phyloP scores from a whole-genome alignment of 2,797 vertebrate genomes.

The Lindbergichthys nudifrons region DNA sequence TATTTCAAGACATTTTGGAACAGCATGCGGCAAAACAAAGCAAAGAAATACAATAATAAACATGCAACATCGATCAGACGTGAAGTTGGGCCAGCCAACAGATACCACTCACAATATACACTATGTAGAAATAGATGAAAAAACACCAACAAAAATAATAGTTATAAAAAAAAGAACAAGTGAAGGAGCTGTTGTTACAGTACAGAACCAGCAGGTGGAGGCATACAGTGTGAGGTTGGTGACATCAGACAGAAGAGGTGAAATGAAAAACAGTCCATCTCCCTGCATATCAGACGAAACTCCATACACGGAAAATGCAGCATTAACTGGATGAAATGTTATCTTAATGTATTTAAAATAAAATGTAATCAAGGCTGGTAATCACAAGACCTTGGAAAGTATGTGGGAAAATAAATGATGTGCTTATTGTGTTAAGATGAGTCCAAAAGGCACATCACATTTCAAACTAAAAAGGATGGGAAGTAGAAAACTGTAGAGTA shows the following conservation, averaged over 20 bases:
- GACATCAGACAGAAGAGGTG: slow-evolving; percentile 5
- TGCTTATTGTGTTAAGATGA: slow-evolving; percentile 8
- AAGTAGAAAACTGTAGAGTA: slow-evolving; percentile 5
- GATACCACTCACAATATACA: slow-evolving; percentile 26
- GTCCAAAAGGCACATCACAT: slow-evolving; percentile 60
- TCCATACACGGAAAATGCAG: background rate
- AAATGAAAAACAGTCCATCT: background rate
- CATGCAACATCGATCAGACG: slow-evolving; percentile 62
- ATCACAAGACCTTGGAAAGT: background rate
- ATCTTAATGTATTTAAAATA: background rate
- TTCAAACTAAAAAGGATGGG: background rate
- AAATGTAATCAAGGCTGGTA: background rate
- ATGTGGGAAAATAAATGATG: background rate
- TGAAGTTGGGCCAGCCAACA: slow-evolving; percentile 76
- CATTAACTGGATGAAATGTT: slow-evolving; percentile 3
- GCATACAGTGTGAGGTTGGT: slow-evolving; percentile 58
- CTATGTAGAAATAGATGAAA: slow-evolving; percentile 29
- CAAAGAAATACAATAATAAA: slow-evolving; percentile 51
- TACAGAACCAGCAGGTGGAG: slow-evolving; percentile 71
- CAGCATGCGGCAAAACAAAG: slow-evolving; percentile 56
- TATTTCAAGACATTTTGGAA: slow-evolving; percentile 64
- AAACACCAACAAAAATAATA: background rate
- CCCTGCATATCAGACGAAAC: background rate
- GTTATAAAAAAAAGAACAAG: slow-evolving; percentile 22
- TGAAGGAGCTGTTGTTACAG: slow-evolving; percentile 58